Percentiles rank a stretch among this genome's conserved stretches.
phyloP scores from a whole-genome alignment of 1,140 invertebrate genomes.

The Propsilocerus akamusi region DNA sequence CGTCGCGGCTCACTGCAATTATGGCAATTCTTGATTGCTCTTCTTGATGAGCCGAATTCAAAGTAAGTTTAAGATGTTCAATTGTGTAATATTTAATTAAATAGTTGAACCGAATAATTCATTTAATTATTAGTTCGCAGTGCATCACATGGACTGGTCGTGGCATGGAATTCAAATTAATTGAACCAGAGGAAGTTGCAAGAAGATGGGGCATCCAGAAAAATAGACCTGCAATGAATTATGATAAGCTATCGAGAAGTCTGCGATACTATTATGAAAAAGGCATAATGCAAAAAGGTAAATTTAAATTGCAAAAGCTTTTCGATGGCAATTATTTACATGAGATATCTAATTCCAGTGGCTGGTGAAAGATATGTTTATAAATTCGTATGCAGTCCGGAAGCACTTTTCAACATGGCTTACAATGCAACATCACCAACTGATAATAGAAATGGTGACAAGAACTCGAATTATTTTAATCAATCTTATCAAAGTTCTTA shows the following conservation, averaged over 20 bases:
- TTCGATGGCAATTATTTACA: background rate
- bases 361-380: slow-evolving; percentile 86
- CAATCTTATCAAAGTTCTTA: too few relatives aligned
- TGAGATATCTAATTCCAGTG: slow-evolving; percentile 5
- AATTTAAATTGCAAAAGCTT: background rate
- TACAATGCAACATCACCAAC: slow-evolving; percentile 9
- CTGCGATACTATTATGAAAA: slow-evolving; percentile 93
- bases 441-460: background rate
- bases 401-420: slow-evolving; percentile 80
- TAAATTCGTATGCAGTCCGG: slow-evolving; percentile 89
- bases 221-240: slow-evolving; percentile 91
- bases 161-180: slow-evolving; percentile 86
- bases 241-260: slow-evolving; percentile 85
- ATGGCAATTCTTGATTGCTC: slow-evolving; percentile 84
- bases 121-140: slow-evolving; percentile 38
- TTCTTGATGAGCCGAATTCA: slow-evolving; percentile 62
- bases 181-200: slow-evolving; percentile 85
- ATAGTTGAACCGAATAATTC: background rate
- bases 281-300: slow-evolving; percentile 95
- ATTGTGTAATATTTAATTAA: background rate
- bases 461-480: background rate
- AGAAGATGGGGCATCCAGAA: slow-evolving; percentile 68
- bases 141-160: slow-evolving; percentile 92
- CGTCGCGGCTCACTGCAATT: slow-evolving; percentile 73
- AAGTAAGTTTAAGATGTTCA: slow-evolving; percentile 11